Evolutionary conservation across 2,888 invertebrate species (phyloP).

Genomic region (Crepidodera aurea): DNA sequence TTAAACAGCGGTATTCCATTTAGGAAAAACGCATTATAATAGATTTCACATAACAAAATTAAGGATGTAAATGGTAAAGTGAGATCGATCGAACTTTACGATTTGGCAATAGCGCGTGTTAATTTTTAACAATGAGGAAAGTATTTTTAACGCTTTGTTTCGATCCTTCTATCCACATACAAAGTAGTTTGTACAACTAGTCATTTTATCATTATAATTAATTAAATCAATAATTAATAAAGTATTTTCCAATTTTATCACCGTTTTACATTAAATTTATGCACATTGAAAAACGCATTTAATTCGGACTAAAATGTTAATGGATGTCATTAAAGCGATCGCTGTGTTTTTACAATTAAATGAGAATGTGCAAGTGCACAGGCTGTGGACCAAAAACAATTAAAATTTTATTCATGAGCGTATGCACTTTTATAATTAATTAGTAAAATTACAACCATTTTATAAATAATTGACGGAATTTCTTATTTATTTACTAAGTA

Average conservation of each 20-base stretch:
- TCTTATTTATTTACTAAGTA: too few relatives aligned
- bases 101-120: conserved; percentile 21
- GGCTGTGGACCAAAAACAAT: not conserved
- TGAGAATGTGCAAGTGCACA: not conserved
- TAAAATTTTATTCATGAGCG: conserved; percentile 4
- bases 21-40: conserved; percentile 20
- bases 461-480: not conserved
- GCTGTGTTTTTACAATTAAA: conserved; percentile 1
- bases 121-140: conserved; percentile 25
- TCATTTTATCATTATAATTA: too few relatives aligned
- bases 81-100: conserved; percentile 12
- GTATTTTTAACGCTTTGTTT: not conserved
- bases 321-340: not conserved
- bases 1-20: conserved; percentile 26
- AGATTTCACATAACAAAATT: conserved; percentile 18
- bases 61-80: conserved; percentile 27
- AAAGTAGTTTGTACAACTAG: too few relatives aligned
- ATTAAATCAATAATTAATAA: too few relatives aligned
- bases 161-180: too few relatives aligned
- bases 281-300: not conserved
- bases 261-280: too few relatives aligned
- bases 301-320: not conserved
- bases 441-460: not conserved
- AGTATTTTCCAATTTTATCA: too few relatives aligned
- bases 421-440: conserved; percentile 4